These are phyloP conservation scores for Tapirus terrestris DNA, from an alignment of 2,113 vertebrate genomes.

Conservation along the genomic window DNA sequence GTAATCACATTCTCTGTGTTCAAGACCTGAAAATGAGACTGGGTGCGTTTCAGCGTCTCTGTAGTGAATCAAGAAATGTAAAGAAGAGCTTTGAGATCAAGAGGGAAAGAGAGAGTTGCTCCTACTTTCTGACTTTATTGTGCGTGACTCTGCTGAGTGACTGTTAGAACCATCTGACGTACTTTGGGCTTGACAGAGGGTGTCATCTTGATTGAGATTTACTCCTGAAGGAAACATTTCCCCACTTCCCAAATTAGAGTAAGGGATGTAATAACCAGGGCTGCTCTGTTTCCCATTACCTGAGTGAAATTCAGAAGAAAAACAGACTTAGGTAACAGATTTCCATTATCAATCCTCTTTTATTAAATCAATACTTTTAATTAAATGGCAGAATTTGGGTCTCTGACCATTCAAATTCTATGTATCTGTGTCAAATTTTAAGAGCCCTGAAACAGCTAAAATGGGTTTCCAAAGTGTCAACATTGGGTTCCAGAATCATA, in stretches of 20 bases:
- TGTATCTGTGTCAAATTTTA: not conserved
- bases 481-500: not conserved
- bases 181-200: not conserved
- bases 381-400: not conserved
- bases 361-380: not conserved
- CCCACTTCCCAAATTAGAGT: not conserved
- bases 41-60: not conserved
- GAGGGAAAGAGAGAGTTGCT: not conserved
- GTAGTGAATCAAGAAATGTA: not conserved
- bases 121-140: not conserved
- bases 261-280: not conserved
- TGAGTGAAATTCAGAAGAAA: not conserved
- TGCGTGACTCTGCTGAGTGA: not conserved
- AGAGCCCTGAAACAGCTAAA: not conserved
- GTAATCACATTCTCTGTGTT: not conserved
- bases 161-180: not conserved
- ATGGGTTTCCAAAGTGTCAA: not conserved
- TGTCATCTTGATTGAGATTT: not conserved
- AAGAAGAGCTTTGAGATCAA: not conserved
- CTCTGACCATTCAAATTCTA: not conserved
- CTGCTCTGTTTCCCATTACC: not conserved
- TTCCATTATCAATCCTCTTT: not conserved
- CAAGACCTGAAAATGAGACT: not conserved
- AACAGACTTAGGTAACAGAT: not conserved
- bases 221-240: not conserved